Evolutionary conservation across 2,113 vertebrate species (phyloP).

Genomic region (Psilopogon haemacephalus): DNA sequence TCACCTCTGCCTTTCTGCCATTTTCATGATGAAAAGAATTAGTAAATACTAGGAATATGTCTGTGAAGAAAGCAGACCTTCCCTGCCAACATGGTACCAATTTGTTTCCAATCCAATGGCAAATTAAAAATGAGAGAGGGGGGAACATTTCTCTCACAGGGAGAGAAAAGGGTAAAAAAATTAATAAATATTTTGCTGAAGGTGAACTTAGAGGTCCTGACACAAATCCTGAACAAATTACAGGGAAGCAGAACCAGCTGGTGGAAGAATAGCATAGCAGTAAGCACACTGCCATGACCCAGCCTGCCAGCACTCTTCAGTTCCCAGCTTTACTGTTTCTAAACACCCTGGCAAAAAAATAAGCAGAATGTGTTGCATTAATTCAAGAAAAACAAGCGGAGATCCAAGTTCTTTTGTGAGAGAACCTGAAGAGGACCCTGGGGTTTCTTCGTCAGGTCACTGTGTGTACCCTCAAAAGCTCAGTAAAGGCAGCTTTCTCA

Average conservation of each 20-base stretch:
- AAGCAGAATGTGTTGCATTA: conserved; percentile 25
- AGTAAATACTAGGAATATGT: conserved; percentile 44
- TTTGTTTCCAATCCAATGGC: conserved; percentile 69
- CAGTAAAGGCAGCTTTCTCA: neutral
- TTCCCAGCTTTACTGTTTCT: conserved; percentile 58
- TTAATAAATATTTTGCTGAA: conserved; percentile 76
- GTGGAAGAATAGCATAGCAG: conserved; percentile 36
- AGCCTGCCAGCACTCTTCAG: conserved; percentile 15
- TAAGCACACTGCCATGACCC: conserved; percentile 8
- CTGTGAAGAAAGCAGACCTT: conserved; percentile 69
- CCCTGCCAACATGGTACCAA: conserved; percentile 57
- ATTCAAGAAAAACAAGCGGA: conserved; percentile 52
- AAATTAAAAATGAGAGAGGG: conserved; percentile 41
- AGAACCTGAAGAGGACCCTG: conserved; percentile 10
- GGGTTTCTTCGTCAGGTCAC: neutral
- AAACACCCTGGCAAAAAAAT: conserved; percentile 54
- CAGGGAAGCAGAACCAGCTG: conserved; percentile 82
- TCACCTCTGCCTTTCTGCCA: conserved; percentile 69
- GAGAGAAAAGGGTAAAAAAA: conserved; percentile 33
- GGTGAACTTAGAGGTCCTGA: conserved; percentile 74
- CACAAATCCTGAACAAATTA: conserved; percentile 82
- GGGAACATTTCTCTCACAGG: conserved; percentile 47
- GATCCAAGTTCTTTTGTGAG: conserved; percentile 41
- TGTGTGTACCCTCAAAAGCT: neutral
- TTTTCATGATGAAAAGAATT: conserved; percentile 78